Evolutionary conservation across 2,888 invertebrate genomes (phyloP).

Genomic region (Aphodius sticticus): DNA sequence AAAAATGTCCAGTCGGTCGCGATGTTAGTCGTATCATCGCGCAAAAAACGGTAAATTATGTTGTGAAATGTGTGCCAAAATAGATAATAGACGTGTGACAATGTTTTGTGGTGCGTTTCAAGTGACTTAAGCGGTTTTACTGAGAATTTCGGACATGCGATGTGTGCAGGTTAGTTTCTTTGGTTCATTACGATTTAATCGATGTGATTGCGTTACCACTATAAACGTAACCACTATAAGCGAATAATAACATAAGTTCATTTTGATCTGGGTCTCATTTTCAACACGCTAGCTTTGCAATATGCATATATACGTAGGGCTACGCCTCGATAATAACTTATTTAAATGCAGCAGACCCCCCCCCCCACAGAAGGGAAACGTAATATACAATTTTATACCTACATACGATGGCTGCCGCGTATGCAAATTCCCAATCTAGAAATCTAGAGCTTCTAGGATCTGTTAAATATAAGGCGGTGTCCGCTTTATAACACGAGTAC

Average conservation of each 20-base stretch:
- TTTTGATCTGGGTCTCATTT: not conserved
- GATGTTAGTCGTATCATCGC: no score
- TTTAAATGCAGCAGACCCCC: not conserved
- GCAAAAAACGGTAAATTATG: no score
- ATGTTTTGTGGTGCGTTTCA: no score
- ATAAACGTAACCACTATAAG: no score
- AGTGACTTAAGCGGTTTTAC: no score
- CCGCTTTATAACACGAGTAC: not conserved
- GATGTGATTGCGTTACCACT: not conserved
- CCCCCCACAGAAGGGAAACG: not conserved
- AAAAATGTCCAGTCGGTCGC: no score
- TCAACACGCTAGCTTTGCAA: not conserved
- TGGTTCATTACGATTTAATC: no score
- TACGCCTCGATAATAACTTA: not conserved
- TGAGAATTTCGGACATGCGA: no score
- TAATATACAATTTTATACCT: not conserved
- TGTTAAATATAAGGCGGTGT: not conserved
- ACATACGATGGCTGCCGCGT: not conserved
- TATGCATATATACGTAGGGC: not conserved
- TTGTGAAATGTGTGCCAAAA: no score
- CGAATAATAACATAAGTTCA: not conserved
- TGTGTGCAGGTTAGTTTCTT: no score
- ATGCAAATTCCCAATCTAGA: not conserved
- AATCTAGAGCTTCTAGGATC: not conserved
- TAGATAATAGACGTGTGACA: no score